phyloP scores from a whole-genome alignment of 2,113 vertebrate species.

The Protobothrops mucrosquamatus region DNA sequence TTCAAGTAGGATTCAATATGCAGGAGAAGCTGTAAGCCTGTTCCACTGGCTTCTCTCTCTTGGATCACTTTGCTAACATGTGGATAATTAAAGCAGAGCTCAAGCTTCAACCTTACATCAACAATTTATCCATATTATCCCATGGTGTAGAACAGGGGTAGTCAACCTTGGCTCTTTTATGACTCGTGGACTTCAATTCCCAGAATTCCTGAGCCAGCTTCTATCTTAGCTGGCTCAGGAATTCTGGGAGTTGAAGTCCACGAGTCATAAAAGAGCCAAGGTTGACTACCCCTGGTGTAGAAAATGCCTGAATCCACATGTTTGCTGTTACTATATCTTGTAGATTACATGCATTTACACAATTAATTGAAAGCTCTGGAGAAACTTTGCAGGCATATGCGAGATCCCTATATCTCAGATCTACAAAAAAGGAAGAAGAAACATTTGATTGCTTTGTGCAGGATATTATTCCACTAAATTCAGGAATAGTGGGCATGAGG shows the following conservation, averaged over 20 bases:
- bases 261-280: too few species aligned
- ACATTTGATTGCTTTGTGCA: background rate
- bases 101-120: background rate
- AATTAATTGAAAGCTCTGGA: constrained; percentile 8
- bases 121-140: background rate
- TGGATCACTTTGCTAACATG: background rate
- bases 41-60: background rate
- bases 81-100: background rate
- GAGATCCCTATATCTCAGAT: background rate
- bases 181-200: too few species aligned
- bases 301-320: constrained; percentile 6
- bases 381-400: constrained; percentile 12
- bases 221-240: too few species aligned
- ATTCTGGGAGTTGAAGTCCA: too few species aligned
- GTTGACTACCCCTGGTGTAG: background rate
- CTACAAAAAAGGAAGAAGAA: background rate
- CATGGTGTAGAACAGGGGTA: background rate
- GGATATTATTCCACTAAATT: background rate
- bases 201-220: too few species aligned
- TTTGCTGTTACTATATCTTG: constrained; percentile 3
- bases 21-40: background rate
- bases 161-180: too few species aligned
- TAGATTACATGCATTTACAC: constrained; percentile 5
- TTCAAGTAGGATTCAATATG: background rate
- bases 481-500: background rate